Base-by-base conservation (phyloP, 2,113 vertebrate genomes). In the Ochotona princeps region DNA sequence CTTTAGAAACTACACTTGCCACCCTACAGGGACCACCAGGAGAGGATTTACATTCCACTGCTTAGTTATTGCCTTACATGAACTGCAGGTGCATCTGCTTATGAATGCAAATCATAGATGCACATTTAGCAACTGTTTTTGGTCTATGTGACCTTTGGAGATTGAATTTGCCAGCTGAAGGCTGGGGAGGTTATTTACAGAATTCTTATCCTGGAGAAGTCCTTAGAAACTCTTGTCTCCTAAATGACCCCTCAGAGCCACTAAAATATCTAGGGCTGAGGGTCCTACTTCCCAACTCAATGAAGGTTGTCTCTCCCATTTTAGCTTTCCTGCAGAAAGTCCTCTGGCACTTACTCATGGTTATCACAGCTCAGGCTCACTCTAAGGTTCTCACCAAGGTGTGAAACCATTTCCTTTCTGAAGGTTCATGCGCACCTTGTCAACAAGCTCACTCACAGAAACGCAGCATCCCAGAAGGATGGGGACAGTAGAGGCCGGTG, bases 121-220 rank as follows among this genome's bases (percentile, higher is more conserved):
- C 87, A 95, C 92, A 97, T 96, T 96, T 96, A 97, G 96, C 94
- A 93, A 84, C 83, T 51, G 69, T 85, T 96, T 44, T 96, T 94
- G 91, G 91, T 90, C 89, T 61, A 66, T 35, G 78, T 91, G 81
- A 94, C 92, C 96, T 96, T 95, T 96, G 93, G 91, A 95, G 85
- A 90, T 1, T 72, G 84, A 82, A 89, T 79, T 20, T 87, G 89
- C 65, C 82, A 88, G 87, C 47, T 73, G 72, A 91, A 61, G 54
- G 70, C 49, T 49, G 44, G 35, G 32, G 7, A 66, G 81, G 73
- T 76, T 92, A 67, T 93, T 94, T 91, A 87, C 69, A 94, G 88
- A 92, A 89, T 87, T 9, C 78, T 90, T 65, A 69, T 3, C 9
- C 12, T 73, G 54, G 44, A 82, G 49, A 49, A 17, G 89, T 54